A percentile compares a stretch with the other conserved stretches of the same genome.
These are phyloP conservation scores for Lutraria rhynchaena DNA, from an alignment of 1,140 invertebrate genomes.

Conservation along the genomic window DNA sequence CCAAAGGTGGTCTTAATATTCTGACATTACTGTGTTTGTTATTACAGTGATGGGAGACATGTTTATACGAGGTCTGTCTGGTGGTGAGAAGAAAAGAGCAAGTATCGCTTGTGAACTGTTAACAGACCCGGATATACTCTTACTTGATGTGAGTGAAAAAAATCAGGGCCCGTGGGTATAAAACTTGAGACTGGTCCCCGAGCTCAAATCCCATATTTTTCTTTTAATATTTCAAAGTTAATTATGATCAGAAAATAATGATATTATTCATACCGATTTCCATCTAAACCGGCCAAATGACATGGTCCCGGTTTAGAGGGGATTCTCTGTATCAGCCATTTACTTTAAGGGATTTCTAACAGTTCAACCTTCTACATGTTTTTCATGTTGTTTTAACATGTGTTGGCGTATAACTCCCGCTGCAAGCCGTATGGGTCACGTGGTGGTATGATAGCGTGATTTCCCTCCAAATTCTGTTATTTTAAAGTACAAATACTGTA, in stretches of 20 bases:
- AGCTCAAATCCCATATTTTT: too few species aligned
- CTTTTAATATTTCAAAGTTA: too few species aligned
- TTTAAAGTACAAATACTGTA: not conserved
- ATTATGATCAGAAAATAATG: too few species aligned
- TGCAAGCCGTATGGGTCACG: not conserved
- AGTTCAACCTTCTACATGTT: not conserved
- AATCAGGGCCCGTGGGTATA: not conserved
- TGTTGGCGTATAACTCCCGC: not conserved
- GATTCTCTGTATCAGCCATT: not conserved
- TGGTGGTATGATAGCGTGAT: not conserved
- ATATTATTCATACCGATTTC: not conserved
- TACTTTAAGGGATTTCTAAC: not conserved
- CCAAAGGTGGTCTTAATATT: not conserved
- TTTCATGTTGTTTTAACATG: not conserved
- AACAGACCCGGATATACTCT: slow-evolving; percentile 92
- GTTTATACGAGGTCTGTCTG: slow-evolving; percentile 90
- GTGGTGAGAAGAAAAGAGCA: slow-evolving; percentile 93
- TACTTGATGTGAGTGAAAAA: slow-evolving; percentile 90
- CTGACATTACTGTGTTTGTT: not conserved
- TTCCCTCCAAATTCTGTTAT: not conserved
- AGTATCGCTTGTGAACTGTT: slow-evolving; percentile 94
- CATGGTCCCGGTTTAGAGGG: too few species aligned
- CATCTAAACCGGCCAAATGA: too few species aligned
- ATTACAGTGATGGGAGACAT: slow-evolving; percentile 90
- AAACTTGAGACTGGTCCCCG: too few species aligned